phyloP scores from a whole-genome alignment of 2,797 vertebrate genomes.

The Argyrosomus regius region DNA sequence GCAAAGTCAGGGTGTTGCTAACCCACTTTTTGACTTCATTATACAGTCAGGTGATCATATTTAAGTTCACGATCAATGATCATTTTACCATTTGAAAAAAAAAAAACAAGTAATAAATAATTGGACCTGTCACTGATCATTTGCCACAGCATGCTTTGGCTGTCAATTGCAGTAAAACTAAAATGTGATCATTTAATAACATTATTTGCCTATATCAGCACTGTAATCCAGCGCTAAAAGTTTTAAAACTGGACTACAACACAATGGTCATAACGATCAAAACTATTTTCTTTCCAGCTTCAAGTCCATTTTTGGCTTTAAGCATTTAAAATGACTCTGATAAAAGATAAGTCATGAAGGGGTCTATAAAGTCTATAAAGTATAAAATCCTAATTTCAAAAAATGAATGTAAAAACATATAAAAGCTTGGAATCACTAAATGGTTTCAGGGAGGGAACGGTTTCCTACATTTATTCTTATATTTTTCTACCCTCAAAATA shows the following conservation, averaged over 20 bases:
- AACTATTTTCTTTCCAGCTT: no score
- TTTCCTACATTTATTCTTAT: slow-evolving; percentile 23
- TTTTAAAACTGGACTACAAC: background rate
- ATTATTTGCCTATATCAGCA: background rate
- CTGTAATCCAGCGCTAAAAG: background rate
- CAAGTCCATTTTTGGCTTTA: background rate
- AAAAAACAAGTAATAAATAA: no score
- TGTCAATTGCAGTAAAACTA: background rate
- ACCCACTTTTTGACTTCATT: no score
- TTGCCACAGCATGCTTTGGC: no score
- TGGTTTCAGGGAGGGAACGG: slow-evolving; percentile 20
- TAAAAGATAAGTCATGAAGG: background rate
- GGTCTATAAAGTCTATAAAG: no score
- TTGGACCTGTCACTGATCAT: no score
- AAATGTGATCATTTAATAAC: background rate
- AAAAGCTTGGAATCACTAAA: slow-evolving; percentile 12
- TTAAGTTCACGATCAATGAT: no score
- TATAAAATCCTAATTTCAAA: background rate
- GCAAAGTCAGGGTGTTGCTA: no score
- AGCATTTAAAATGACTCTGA: background rate
- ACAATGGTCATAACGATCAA: background rate
- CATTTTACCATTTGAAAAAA: no score
- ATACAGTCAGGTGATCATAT: no score
- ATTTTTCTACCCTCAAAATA: slow-evolving; percentile 34
- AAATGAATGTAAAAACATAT: background rate